phyloP scores from a whole-genome alignment of 1,140 invertebrate species.

The Neelides sp. region DNA sequence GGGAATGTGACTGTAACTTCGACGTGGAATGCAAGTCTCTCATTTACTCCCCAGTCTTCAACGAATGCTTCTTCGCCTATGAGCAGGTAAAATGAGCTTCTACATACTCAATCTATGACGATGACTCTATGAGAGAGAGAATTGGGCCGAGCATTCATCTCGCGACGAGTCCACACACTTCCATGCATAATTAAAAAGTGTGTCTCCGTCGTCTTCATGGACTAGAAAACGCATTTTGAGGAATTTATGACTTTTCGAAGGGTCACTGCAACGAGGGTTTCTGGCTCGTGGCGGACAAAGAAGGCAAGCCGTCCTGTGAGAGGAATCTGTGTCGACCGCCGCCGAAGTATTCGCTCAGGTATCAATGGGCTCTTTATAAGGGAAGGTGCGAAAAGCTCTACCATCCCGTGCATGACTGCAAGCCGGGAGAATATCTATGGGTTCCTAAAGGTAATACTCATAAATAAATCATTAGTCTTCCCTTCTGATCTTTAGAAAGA shows the following conservation, averaged over 20 bases:
- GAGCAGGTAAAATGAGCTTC: constrained; percentile 24
- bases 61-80: constrained; percentile 30
- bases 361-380: constrained; percentile 30
- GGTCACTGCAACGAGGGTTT: constrained; percentile 26
- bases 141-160: too few relatives aligned
- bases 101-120: too few relatives aligned
- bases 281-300: constrained; percentile 28
- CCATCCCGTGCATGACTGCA: constrained; percentile 28
- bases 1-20: constrained; percentile 30
- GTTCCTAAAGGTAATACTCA: constrained; percentile 13
- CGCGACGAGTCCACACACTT: too few relatives aligned
- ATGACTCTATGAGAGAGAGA: too few relatives aligned
- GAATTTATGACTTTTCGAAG: constrained; percentile 11
- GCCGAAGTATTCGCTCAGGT: constrained; percentile 12
- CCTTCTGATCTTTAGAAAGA: too few relatives aligned
- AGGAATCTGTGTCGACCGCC: constrained; percentile 25
- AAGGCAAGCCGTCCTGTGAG: constrained; percentile 27
- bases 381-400: constrained; percentile 26
- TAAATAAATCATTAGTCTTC: too few relatives aligned
- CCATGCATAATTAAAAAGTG: too few relatives aligned
- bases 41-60: constrained; percentile 27
- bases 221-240: too few relatives aligned
- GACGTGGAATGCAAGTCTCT: constrained; percentile 28
- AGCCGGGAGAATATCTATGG: constrained; percentile 29
- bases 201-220: too few relatives aligned